Percentiles rank a stretch among this genome's conserved stretches.
phyloP scores from a whole-genome alignment of 2,888 invertebrate species.

The Beris morrisii region DNA sequence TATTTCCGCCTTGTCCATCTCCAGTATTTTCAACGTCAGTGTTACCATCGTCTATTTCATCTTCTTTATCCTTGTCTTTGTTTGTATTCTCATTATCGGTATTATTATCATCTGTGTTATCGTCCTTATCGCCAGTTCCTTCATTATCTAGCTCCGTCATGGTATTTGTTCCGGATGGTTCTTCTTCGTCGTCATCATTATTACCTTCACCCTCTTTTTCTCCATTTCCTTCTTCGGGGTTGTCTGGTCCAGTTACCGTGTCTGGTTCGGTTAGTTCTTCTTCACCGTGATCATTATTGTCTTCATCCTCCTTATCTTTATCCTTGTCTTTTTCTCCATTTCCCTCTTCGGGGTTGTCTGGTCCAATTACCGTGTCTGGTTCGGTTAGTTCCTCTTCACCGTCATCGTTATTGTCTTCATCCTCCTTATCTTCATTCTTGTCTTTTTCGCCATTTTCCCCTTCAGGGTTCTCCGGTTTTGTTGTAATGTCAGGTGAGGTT shows the following conservation, averaged over 20 bases:
- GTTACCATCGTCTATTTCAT: slow-evolving; percentile 1
- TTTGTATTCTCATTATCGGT: neutral
- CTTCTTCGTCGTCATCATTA: neutral
- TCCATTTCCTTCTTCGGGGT: no score
- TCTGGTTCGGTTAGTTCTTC: no score
- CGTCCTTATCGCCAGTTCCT: neutral
- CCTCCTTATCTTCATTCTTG: neutral
- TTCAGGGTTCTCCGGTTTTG: neutral
- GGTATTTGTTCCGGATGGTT: neutral
- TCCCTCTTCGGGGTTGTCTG: no score
- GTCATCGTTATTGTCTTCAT: slow-evolving; percentile 16
- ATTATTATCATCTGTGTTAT: neutral
- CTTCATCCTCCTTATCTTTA: no score
- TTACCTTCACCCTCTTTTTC: neutral
- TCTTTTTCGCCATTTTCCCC: neutral
- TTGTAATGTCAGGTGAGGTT: neutral
- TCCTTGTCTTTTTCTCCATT: no score
- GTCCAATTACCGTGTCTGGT: neutral
- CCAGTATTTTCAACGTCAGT: no score
- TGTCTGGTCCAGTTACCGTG: no score
- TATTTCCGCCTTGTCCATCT: no score
- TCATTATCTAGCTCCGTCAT: neutral
- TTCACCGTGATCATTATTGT: no score
- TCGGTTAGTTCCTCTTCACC: slow-evolving; percentile 14
- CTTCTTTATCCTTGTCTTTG: neutral